Evolutionary conservation across 2,888 invertebrate genomes (phyloP).

Genomic region (Nebria salina): DNA sequence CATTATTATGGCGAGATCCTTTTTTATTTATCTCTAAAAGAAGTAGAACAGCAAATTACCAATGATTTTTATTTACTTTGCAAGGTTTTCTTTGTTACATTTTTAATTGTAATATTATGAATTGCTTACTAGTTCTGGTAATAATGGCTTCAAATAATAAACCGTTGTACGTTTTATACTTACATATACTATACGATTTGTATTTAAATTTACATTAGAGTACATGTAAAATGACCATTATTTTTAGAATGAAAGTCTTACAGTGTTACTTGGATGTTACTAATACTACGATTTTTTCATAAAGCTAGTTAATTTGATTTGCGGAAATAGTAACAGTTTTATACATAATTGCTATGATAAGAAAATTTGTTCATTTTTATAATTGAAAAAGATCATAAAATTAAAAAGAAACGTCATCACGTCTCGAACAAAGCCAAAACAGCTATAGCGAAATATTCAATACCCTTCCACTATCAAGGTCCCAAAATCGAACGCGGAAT

Average conservation of each 20-base stretch:
- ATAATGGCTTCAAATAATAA: neutral
- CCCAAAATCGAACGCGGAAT: constrained; percentile 4
- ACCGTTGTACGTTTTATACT: no score
- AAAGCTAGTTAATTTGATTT: no score
- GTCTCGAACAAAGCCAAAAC: neutral
- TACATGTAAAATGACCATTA: no score
- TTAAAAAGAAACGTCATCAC: neutral
- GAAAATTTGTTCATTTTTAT: no score
- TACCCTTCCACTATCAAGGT: constrained; percentile 5
- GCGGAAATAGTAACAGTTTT: no score
- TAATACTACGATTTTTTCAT: no score
- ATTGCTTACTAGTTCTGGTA: neutral
- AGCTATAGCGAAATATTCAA: neutral
- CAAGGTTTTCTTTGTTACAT: neutral
- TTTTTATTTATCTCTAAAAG: neutral
- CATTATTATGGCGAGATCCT: constrained; percentile 4
- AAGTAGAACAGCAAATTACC: neutral
- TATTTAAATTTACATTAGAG: no score
- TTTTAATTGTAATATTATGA: neutral
- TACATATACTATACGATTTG: no score
- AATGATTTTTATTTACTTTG: neutral
- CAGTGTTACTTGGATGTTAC: no score
- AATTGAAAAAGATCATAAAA: neutral
- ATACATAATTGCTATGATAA: no score
- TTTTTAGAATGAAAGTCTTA: no score